A percentile compares a stretch with the other conserved stretches of the same genome.
Evolutionary conservation across 2,113 vertebrate genomes (phyloP).

Genomic region (Cephalopterus ornatus): DNA sequence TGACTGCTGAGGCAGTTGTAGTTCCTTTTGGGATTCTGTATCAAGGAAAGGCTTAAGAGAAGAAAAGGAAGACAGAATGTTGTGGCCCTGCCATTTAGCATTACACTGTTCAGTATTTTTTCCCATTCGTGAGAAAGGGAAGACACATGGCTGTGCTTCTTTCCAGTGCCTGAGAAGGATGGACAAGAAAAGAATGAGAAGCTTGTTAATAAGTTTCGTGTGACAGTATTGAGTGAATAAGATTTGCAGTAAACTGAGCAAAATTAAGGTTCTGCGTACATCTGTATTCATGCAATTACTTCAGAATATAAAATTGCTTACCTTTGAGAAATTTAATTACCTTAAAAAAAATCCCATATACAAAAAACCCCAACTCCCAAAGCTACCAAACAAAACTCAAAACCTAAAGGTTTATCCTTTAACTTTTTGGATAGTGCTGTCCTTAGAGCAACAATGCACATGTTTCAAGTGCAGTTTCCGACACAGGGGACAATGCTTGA

Average conservation of each 20-base stretch:
- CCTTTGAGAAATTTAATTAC: background rate
- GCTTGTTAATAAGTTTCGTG: background rate
- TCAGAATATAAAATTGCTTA: background rate
- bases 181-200: background rate
- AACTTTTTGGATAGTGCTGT: background rate
- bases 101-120: background rate
- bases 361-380: background rate
- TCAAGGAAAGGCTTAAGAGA: background rate
- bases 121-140: background rate
- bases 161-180: background rate
- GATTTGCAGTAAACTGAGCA: background rate
- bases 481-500: background rate
- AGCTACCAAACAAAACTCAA: background rate
- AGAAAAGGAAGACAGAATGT: background rate
- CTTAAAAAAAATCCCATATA: background rate
- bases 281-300: background rate
- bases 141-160: background rate
- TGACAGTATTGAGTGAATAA: background rate
- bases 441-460: background rate
- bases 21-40: background rate
- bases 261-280: background rate
- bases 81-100: background rate
- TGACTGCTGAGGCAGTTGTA: background rate
- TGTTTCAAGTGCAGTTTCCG: background rate
- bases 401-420: background rate